Evolutionary conservation across 2,113 vertebrate species (phyloP), one percentile per base, ranked within the genome.

Genomic region (Protomyctophum bolini): DNA sequence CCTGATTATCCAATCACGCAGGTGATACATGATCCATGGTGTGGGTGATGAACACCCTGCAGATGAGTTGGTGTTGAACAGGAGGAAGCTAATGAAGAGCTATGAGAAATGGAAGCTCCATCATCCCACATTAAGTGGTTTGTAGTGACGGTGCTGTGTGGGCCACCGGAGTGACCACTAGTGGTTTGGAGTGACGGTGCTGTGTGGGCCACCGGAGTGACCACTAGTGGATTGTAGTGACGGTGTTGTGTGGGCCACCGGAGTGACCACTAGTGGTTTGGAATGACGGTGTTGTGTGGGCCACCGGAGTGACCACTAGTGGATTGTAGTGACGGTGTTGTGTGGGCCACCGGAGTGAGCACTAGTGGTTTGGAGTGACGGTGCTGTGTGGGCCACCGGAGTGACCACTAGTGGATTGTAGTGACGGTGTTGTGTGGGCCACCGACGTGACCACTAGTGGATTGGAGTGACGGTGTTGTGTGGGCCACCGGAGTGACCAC

Each of bases 21-120:
- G 73, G 78, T 86, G 89, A 76, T 57, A 33, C 51, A 45, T 10
- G 58, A 81, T 68, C 68, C 82, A 56, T 63, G 70, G 28, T 33
- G 66, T 46, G 33, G 57, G 65, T 72, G 74, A 79, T 50, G 29
- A 41, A 61, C 79, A 85, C 64, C 52, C 51, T 49, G 65, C 33
- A 63, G 54, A 71, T 73, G 50, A 14, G 8, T 46, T 41, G 33
- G 46, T 70, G 50, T 10, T 75, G 49, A 74, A 72, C 7, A 7
- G 7, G 9, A 61, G 62, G 68, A 73, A 62, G 47, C 8, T 33
- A 41, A 48, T 28, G 6, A 8, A 58, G 21, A 63, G 28, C 33
- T 46, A 69, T 64, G 47, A 49, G 56, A 75, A 68, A 72, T 45
- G 15, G 45, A 14, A 58, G 14, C 3, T 2, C 45, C 0, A 5